Evolutionary conservation across 1,140 invertebrate genomes (phyloP), one percentile per base, ranked within the genome.

Genomic region (Phymorhynchus buccinoides): DNA sequence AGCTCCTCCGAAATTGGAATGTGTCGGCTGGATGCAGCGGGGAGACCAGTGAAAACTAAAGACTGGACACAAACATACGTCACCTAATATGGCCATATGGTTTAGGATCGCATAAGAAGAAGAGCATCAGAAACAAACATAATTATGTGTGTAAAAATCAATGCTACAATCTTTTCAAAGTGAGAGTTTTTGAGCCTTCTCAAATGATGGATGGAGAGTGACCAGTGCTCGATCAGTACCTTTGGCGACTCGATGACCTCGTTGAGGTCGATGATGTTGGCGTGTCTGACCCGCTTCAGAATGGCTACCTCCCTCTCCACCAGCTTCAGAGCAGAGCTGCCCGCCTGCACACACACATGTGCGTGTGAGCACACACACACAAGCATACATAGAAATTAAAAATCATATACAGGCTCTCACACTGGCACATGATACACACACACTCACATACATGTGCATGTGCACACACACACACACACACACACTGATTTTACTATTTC

Each of bases 251-350:
- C 95, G 84, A 93, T 94, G 9, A 95, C 93, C 90, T 94, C 94
- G 85, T 95, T 93, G 1, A 95, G 88, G 80, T 92, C 89, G 82
- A 95, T 95, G 62, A 95, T 94, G 87, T 95, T 94, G 37, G 93
- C 93, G 90, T 95, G 95, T 35, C 93, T 89, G 12, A 95, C 94
- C 85, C 92, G 89, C 89, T 95, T 95, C 84, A 95, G 90, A 75
- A 95, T 95, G 77, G 91, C 88, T 39, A 95, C 94, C 92, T 95
- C 95, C 86, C 93, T 88, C 81, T 94, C 92, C 30, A 94, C 86
- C 78, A 93, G 89, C 80, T 92, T 92, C 27, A 94, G 87, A 48
- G 90, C 91, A 77, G 90, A 89, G 78, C 90, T 91, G 56, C 92
- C 92, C 87, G 93, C 91, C 93, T 94, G 86, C 37, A 62, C 56